Evolutionary conservation across 2,888 invertebrate species (phyloP), one percentile per base, ranked within the genome.

Genomic region (Monoplex corrugatus): DNA sequence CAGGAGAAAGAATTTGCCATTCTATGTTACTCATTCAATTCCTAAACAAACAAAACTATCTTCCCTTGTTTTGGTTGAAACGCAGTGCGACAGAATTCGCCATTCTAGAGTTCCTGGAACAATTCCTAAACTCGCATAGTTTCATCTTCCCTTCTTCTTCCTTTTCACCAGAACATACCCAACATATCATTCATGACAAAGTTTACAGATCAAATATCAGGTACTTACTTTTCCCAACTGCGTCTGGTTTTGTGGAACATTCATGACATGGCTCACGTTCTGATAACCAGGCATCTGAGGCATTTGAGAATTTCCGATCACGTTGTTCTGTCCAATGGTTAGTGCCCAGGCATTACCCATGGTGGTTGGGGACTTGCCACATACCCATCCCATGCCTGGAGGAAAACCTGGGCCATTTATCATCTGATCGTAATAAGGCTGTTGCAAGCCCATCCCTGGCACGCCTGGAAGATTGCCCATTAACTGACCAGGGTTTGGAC

Each of bases 351-450:
- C 90, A 90, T 90, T 87, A 89, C 92, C 89, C 89, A 92, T 89
- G 89, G 91, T 91, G 88, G 91, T 90, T 63, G 92, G 84, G 86
- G 91, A 88, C 87, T 90, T 90, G 40, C 89, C 89, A 88, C 92
- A 89, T 35, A 89, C 90, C 84, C 91, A 92, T 28, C 90, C 93
- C 90, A 92, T 89, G 90, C 93, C 92, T 82, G 92, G 91, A 91
- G 93, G 92, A 90, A 93, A 93, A 87, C 93, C 94, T 87, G 95
- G 96, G 91, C 96, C 96, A 93, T 96, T 96, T 91, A 96, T 93
- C 92, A 94, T 93, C 88, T 93, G 94, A 92, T 94, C 93, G 72
- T 84, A 85, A 50, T 85, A 85, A 19, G 88, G 50, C 72, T 91
- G 92, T 80, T 91, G 89, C 78, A 89, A 92, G 89, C 93, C 94